These are phyloP conservation scores for Pelochelys cantorii DNA, from an alignment of 2,797 vertebrate genomes.

Conservation along the genomic window DNA sequence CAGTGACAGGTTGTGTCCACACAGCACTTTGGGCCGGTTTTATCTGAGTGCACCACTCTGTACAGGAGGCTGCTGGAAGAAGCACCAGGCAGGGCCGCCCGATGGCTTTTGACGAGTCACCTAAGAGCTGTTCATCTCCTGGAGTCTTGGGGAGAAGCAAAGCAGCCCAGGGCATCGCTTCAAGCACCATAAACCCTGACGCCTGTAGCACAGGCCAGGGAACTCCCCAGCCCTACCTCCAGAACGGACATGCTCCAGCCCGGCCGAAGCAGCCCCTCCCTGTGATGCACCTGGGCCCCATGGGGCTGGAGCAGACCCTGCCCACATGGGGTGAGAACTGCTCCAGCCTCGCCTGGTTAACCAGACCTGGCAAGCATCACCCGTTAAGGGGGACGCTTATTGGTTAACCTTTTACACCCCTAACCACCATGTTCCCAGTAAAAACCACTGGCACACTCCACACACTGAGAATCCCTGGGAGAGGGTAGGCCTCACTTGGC, in stretches of 20 bases:
- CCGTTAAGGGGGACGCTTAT: no score
- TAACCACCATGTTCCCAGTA: not conserved
- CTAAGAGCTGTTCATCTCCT: not conserved
- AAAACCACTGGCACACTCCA: not conserved
- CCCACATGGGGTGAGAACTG: no score
- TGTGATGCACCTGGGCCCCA: no score
- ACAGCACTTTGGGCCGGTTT: not conserved
- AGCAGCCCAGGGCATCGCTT: not conserved
- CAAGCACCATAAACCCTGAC: not conserved
- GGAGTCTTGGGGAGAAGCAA: accelerated
- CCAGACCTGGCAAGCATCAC: no score
- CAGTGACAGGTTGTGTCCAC: not conserved
- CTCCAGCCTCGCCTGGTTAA: no score
- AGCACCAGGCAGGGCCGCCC: not conserved
- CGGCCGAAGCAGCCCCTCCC: no score
- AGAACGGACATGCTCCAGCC: not conserved
- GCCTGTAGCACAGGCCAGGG: not conserved
- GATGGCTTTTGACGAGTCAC: not conserved
- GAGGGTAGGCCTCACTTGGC: not conserved
- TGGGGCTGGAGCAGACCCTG: no score
- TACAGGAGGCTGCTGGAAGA: not conserved
- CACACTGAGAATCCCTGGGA: not conserved
- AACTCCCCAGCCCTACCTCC: no score
- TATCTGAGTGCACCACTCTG: not conserved
- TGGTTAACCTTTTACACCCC: no score